Evolutionary conservation across 53 echinoderm and acorn worm species (phyloP).

Genomic region (Hippasteria phrygiana): DNA sequence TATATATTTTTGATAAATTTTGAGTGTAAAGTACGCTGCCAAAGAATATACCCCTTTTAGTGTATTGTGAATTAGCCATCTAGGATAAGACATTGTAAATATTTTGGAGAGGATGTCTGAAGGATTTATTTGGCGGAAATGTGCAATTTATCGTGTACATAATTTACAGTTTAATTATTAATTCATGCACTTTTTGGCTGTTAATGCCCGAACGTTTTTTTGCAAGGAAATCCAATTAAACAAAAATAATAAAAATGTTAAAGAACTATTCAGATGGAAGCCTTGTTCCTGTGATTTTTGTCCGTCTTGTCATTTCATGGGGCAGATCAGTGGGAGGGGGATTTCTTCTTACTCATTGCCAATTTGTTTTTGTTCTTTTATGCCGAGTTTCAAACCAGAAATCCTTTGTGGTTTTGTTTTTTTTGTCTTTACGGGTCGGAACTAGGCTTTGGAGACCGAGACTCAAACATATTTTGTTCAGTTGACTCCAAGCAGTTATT

Average conservation of each 20-base stretch:
- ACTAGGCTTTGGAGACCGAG: no score
- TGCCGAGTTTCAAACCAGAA: no score
- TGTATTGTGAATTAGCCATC: constrained; percentile 43
- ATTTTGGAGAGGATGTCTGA: background rate
- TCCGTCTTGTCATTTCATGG: no score
- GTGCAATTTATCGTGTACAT: constrained; percentile 59
- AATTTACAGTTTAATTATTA: constrained; percentile 29
- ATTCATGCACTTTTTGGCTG: constrained; percentile 42
- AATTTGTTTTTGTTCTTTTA: no score
- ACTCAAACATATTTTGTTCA: no score
- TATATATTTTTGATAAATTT: constrained; percentile 63
- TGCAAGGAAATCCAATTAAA: constrained; percentile 16
- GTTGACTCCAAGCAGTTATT: no score
- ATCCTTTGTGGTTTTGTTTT: no score
- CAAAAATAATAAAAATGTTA: background rate
- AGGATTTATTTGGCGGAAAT: constrained; percentile 28
- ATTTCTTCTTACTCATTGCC: no score
- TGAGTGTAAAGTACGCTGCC: constrained; percentile 25
- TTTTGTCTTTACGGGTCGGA: no score
- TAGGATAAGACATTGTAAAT: constrained; percentile 1
- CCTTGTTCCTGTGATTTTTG: no score
- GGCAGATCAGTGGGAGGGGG: no score
- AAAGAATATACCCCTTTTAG: background rate
- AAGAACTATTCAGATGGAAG: background rate
- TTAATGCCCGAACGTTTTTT: constrained; percentile 28